These are phyloP conservation scores for Rhopalosiphum maidis DNA, from an alignment of 1,140 invertebrate species.

Conservation along the genomic window DNA sequence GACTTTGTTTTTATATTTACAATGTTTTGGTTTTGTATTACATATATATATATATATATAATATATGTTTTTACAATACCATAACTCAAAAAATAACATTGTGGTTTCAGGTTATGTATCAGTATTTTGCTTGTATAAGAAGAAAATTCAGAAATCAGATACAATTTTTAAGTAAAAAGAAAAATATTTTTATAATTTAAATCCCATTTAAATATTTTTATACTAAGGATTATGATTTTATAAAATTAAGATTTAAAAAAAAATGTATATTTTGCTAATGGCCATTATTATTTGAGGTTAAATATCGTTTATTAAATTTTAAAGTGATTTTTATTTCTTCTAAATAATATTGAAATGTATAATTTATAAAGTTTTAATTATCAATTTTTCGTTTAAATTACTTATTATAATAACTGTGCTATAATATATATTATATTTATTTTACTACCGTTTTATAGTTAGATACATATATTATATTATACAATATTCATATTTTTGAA, in stretches of 20 bases:
- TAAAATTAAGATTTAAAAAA: neutral
- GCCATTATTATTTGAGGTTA: too few species aligned
- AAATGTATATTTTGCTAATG: neutral
- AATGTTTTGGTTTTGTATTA: neutral
- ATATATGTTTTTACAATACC: neutral
- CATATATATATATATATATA: neutral
- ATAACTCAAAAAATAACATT: neutral
- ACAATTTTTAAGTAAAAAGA: neutral
- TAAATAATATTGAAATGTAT: too few species aligned
- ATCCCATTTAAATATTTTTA: neutral
- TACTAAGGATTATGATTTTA: neutral
- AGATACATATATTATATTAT: too few species aligned
- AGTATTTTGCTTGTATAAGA: neutral
- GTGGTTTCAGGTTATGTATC: neutral
- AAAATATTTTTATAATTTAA: neutral
- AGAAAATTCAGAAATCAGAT: neutral
- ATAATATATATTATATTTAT: too few species aligned
- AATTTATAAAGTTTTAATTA: too few species aligned
- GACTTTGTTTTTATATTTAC: neutral
- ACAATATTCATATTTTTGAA: neutral
- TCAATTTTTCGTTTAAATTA: too few species aligned
- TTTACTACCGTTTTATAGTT: too few species aligned
- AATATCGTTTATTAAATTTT: too few species aligned
- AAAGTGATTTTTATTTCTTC: too few species aligned
- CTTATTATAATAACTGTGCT: too few species aligned